These are phyloP conservation scores for Brassicogethes aeneus DNA, from an alignment of 2,888 invertebrate genomes.

Conservation along the genomic window DNA sequence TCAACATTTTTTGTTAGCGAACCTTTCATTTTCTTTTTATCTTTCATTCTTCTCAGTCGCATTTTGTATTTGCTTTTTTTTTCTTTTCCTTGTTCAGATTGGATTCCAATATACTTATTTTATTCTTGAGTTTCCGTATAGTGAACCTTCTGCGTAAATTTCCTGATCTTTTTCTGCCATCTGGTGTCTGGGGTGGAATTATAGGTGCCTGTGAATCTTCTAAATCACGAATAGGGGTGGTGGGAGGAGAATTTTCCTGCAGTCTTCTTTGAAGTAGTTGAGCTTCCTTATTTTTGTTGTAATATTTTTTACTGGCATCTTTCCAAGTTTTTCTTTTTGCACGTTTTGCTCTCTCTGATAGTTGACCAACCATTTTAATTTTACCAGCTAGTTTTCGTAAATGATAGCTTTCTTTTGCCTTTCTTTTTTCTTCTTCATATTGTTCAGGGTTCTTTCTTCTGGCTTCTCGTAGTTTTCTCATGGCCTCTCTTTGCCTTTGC, in stretches of 20 bases:
- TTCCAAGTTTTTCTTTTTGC: neutral
- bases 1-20: neutral
- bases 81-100: neutral
- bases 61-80: neutral
- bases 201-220: neutral
- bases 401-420: neutral
- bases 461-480: neutral
- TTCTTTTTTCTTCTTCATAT: neutral
- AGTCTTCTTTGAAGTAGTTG: slow-evolving; percentile 1
- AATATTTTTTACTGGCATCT: neutral
- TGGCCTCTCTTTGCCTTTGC: neutral
- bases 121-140: neutral
- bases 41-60: neutral
- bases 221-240: neutral
- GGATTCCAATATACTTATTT: neutral
- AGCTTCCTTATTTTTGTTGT: slow-evolving; percentile 1
- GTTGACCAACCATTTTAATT: neutral
- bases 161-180: neutral
- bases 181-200: neutral
- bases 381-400: neutral
- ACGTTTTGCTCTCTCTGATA: neutral
- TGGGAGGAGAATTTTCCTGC: neutral
- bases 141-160: neutral
- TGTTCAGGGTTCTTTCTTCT: neutral
- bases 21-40: neutral